phyloP scores from a whole-genome alignment of 92 coral and sea anemone genomes.

The Muricea muricata region DNA sequence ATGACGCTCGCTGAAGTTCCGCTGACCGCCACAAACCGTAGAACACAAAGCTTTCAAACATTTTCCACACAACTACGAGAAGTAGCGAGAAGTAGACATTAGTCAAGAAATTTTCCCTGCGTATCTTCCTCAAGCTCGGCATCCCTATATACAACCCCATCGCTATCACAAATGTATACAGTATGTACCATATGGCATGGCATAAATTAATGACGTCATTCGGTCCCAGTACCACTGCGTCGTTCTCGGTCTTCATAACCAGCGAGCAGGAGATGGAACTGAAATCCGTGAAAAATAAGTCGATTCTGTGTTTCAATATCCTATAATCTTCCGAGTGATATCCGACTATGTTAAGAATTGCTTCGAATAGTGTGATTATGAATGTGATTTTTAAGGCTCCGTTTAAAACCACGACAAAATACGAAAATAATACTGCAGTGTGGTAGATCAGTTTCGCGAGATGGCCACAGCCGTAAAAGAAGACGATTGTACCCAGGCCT shows the following conservation, averaged over 20 bases:
- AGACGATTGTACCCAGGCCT: neutral
- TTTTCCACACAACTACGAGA: slow-evolving; percentile 20
- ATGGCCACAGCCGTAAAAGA: neutral
- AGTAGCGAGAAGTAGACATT: slow-evolving; percentile 10
- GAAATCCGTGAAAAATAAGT: slow-evolving; percentile 6
- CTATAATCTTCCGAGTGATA: slow-evolving; percentile 28
- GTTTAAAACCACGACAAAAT: neutral
- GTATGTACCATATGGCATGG: neutral
- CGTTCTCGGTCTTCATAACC: slow-evolving; percentile 16
- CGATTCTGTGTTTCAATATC: neutral
- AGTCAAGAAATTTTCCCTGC: neutral
- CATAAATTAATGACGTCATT: slow-evolving; percentile 29
- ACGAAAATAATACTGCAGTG: neutral
- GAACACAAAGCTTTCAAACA: slow-evolving; percentile 16
- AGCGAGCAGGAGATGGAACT: neutral
- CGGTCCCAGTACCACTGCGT: slow-evolving; percentile 3
- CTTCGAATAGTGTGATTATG: slow-evolving; percentile 22
- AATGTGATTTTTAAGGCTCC: neutral
- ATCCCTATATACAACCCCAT: slow-evolving; percentile 25
- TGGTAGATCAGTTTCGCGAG: neutral
- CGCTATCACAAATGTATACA: neutral
- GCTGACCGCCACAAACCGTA: slow-evolving; percentile 3
- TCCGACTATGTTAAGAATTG: neutral
- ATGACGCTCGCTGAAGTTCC: slow-evolving; percentile 14
- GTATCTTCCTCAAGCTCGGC: neutral